Evolutionary conservation across 2,113 vertebrate genomes (phyloP).

Genomic region (Notechis scutatus): DNA sequence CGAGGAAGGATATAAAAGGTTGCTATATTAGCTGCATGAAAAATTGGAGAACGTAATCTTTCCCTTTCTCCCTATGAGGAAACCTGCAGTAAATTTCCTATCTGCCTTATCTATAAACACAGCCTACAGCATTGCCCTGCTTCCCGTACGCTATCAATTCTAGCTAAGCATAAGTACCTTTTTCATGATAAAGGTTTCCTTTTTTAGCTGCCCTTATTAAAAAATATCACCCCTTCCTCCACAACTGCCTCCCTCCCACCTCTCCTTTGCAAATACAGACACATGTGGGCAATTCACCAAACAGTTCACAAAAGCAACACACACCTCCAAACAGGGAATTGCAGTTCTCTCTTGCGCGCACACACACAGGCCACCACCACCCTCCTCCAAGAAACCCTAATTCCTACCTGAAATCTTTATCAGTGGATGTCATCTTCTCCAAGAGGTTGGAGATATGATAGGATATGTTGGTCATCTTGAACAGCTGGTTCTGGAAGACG

Average conservation of each 20-base stretch:
- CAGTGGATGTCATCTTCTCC: constrained; percentile 92
- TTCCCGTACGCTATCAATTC: neutral
- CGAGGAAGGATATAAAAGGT: neutral
- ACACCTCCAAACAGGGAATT: neutral
- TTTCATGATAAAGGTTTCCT: neutral
- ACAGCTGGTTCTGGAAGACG: constrained; percentile 3
- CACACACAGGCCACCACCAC: neutral
- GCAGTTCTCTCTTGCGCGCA: neutral
- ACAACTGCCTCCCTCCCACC: neutral
- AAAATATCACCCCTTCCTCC: neutral
- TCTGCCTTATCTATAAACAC: neutral
- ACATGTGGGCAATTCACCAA: neutral
- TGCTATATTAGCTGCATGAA: neutral
- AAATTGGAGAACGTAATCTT: neutral
- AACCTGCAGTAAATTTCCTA: neutral
- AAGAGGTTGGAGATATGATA: constrained; percentile 86
- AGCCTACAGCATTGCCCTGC: neutral
- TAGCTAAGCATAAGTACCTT: neutral
- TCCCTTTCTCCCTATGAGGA: neutral
- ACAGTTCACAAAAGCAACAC: neutral
- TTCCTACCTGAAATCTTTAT: constrained; percentile 89
- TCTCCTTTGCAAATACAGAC: neutral
- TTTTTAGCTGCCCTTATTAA: neutral
- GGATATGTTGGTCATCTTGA: constrained; percentile 78
- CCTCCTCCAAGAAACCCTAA: neutral